Percentiles rank a stretch among this genome's conserved stretches.
These are phyloP conservation scores for Nymphicus hollandicus DNA, from an alignment of 2,113 vertebrate species.

Conservation along the genomic window DNA sequence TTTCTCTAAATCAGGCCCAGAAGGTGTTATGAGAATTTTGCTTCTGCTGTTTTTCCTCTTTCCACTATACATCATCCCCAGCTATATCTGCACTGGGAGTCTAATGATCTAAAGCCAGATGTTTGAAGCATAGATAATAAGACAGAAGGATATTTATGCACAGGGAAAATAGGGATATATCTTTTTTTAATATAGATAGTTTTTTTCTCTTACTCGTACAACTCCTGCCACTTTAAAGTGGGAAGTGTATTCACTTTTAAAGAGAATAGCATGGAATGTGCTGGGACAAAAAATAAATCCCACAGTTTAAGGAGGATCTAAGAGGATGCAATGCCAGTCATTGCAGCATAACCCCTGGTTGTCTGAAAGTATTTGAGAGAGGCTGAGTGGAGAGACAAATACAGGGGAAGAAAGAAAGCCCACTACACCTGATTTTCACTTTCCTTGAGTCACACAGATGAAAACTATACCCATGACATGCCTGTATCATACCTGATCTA, in stretches of 20 bases:
- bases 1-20: not conserved
- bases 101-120: not conserved
- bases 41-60: not conserved
- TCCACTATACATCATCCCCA: not conserved
- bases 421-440: not conserved
- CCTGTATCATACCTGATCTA: not conserved
- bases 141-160: slow-evolving; percentile 1
- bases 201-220: not conserved
- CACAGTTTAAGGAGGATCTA: not conserved
- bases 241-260: not conserved
- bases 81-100: not conserved
- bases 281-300: not conserved
- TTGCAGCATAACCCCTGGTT: not conserved
- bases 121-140: not conserved
- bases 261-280: not conserved
- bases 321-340: not conserved
- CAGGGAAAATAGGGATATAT: not conserved
- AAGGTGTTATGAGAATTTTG: not conserved
- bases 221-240: not conserved
- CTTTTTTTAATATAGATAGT: not conserved
- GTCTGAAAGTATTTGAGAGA: not conserved
- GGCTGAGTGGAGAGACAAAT: not conserved
- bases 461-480: not conserved
- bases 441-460: not conserved
- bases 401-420: not conserved